phyloP scores from a whole-genome alignment of 2,888 invertebrate genomes.

The Mythimna vitellina region DNA sequence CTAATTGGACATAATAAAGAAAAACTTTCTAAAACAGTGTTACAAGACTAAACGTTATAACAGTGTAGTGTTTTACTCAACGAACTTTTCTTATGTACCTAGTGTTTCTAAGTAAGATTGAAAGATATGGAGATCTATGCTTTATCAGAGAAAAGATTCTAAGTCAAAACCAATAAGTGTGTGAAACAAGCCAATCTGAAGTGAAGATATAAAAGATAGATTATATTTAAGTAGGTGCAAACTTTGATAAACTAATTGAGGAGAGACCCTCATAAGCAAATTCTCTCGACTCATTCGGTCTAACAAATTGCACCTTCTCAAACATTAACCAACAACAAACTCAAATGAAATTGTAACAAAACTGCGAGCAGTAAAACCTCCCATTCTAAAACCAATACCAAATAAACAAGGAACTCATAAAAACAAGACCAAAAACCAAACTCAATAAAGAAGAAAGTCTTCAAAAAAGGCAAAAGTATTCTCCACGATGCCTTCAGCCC shows the following conservation, averaged over 20 bases:
- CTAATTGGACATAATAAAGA: constrained; percentile 12
- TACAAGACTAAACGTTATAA: neutral
- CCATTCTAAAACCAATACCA: neutral
- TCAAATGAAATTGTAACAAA: neutral
- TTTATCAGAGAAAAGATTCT: constrained; percentile 22
- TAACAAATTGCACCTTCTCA: neutral
- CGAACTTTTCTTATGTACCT: neutral
- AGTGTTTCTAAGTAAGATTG: constrained; percentile 3
- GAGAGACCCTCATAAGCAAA: neutral
- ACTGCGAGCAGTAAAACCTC: neutral
- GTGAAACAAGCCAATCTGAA: neutral
- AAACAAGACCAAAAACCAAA: constrained; percentile 4
- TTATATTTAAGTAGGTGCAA: neutral
- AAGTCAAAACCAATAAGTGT: neutral
- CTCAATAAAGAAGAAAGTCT: neutral
- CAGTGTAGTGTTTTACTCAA: neutral
- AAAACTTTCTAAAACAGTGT: constrained; percentile 33
- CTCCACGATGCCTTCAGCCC: constrained; percentile 82
- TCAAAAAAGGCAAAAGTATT: constrained; percentile 7
- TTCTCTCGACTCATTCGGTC: neutral
- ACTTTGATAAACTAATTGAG: too few relatives aligned
- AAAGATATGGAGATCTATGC: constrained; percentile 1
- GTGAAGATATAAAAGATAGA: constrained; percentile 1
- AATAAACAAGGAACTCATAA: neutral
- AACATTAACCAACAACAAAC: neutral